Evolutionary conservation across 2,113 vertebrate species (phyloP).

Genomic region (Eurypyga helias): DNA sequence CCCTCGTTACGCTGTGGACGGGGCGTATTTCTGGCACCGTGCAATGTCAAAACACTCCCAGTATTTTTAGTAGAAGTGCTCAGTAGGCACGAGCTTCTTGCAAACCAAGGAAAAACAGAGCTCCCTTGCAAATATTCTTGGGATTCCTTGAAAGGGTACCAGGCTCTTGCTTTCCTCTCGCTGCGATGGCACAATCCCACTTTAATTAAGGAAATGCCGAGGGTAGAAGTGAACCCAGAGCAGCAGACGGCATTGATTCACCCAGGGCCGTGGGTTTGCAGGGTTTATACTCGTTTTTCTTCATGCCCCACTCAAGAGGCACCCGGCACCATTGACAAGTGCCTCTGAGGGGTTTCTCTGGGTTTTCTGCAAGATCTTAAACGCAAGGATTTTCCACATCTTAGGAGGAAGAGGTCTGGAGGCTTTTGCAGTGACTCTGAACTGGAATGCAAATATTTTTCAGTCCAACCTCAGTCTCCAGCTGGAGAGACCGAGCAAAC

Average conservation of each 20-base stretch:
- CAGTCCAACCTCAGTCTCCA: background rate
- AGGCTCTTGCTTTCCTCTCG: background rate
- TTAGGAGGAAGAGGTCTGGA: background rate
- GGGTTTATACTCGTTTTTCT: accelerated
- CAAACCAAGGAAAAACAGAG: background rate
- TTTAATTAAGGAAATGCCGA: background rate
- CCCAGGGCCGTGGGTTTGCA: accelerated
- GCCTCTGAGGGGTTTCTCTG: background rate
- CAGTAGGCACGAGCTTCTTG: background rate
- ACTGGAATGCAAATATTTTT: background rate
- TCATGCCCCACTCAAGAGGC: accelerated
- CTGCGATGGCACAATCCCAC: accelerated
- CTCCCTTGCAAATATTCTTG: background rate
- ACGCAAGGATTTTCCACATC: background rate
- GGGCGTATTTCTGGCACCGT: background rate
- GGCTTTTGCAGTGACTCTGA: background rate
- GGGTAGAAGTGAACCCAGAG: background rate
- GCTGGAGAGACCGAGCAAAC: background rate
- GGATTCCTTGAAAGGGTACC: background rate
- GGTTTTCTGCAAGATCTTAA: background rate
- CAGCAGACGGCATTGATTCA: background rate
- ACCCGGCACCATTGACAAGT: background rate
- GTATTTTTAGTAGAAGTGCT: slow-evolving; percentile 20
- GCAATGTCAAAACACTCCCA: background rate
- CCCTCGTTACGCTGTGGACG: background rate